Evolutionary conservation across 2,113 vertebrate genomes (phyloP), one percentile per base, ranked within the genome.

Genomic region (Ceyx melanurus): DNA sequence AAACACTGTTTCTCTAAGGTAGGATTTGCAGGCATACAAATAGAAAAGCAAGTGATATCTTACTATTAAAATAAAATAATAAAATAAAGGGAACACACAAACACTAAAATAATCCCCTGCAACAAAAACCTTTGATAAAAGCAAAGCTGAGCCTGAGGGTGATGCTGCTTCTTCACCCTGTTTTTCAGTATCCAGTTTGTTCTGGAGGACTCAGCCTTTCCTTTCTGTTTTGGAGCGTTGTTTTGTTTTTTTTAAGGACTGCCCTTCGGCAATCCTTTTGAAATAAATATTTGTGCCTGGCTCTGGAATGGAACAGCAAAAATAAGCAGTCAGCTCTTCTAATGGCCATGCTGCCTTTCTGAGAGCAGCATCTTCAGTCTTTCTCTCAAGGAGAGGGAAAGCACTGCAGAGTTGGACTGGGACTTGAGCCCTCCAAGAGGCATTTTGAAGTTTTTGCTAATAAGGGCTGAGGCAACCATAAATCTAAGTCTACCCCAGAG

Each of bases 51-150:
- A 79, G 33, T 28, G 37, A 54, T 42, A 57, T 43, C 66, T 75
- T 75, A 15, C 56, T n/a, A 23, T 54, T 5, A 2, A 57, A 54
- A 21, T n/a, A 31, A 15, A 17, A 31, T 1, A 31, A 6, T 53
- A 7, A 40, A 9, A 51, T 26, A 67, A 29, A 79, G 53, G 60
- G 72, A 94, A 9, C 29, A 12, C 35, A 89, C 82, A 89, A 82
- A 82, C 62, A 62, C 21, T 54, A 61, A 82, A 92, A 95, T 88
- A 94, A 96, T 95, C 81, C 86, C 51, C 70, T 93, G 46, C 80
- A 93, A 92, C 80, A 93, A 77, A 94, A 88, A 70, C 33, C 90
- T 87, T 92, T 94, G 92, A 91, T 92, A 92, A 90, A 86, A 92
- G 85, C 87, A 92, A 94, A 93, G 57, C 93, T 92, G 74, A 92